phyloP scores from a whole-genome alignment of 2,797 vertebrate species.

The Leptodactylus fallax region DNA sequence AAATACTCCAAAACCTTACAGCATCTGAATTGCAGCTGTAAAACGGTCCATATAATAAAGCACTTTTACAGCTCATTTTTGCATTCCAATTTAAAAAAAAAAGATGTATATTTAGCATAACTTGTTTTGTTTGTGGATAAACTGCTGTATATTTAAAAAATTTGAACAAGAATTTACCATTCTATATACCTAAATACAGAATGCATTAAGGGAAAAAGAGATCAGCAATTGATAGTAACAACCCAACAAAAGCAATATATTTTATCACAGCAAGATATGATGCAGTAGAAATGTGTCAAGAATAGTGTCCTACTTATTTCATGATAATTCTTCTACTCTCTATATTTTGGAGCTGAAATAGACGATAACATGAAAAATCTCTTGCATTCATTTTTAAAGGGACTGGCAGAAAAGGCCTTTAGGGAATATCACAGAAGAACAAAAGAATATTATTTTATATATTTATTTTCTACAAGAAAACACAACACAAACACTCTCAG shows the following conservation, averaged over 20 bases:
- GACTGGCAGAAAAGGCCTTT: slow-evolving; percentile 35
- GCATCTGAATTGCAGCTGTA: no score
- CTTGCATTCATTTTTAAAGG: slow-evolving; percentile 26
- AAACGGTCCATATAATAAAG: no score
- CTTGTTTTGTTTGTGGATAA: no score
- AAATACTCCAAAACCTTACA: no score
- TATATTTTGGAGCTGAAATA: slow-evolving; percentile 29
- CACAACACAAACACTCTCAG: not conserved
- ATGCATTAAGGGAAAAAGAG: not conserved
- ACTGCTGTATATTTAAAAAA: not conserved
- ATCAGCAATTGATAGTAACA: not conserved
- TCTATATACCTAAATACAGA: not conserved
- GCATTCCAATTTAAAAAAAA: no score
- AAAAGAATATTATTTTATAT: slow-evolving; percentile 5
- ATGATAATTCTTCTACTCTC: slow-evolving; percentile 34
- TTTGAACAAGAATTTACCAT: not conserved
- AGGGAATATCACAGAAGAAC: slow-evolving; percentile 36
- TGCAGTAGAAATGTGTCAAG: slow-evolving; percentile 28
- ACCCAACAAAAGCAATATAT: slow-evolving; percentile 20
- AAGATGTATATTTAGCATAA: no score
- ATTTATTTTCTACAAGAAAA: not conserved
- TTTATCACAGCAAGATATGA: slow-evolving; percentile 37
- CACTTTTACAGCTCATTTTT: no score
- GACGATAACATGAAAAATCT: slow-evolving; percentile 22
- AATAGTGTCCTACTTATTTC: slow-evolving; percentile 43